A percentile compares a stretch with the other conserved stretches of the same genome.
Evolutionary conservation across 2,888 invertebrate genomes (phyloP).

Genomic region (Teinopalpus imperialis): DNA sequence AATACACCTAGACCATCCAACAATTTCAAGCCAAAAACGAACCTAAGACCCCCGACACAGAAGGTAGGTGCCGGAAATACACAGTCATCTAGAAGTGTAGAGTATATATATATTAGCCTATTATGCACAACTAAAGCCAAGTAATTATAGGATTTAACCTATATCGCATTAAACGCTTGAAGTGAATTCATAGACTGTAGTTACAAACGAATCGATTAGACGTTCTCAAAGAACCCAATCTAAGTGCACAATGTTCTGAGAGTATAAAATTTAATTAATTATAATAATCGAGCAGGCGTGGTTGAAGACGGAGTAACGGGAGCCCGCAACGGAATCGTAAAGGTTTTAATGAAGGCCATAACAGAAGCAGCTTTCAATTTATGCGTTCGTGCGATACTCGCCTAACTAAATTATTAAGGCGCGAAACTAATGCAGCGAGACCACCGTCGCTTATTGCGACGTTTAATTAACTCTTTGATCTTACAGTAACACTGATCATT

Average conservation of each 20-base stretch:
- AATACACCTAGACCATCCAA: too few relatives aligned
- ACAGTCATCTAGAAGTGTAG: too few relatives aligned
- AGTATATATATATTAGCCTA: too few relatives aligned
- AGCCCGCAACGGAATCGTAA: slow-evolving; percentile 49
- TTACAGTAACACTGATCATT: slow-evolving; percentile 15
- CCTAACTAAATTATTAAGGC: slow-evolving; percentile 43
- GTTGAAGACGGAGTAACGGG: slow-evolving; percentile 42
- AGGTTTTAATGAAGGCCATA: slow-evolving; percentile 54
- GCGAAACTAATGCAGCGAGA: slow-evolving; percentile 42
- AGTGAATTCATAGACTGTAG: not conserved
- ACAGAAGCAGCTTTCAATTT: slow-evolving; percentile 54
- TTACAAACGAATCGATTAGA: slow-evolving; percentile 5
- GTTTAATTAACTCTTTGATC: slow-evolving; percentile 25
- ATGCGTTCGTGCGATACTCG: slow-evolving; percentile 37
- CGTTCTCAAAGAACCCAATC: slow-evolving; percentile 4
- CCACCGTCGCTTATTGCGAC: slow-evolving; percentile 18
- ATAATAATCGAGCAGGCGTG: slow-evolving; percentile 47
- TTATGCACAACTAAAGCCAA: too few relatives aligned
- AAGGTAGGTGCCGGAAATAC: too few relatives aligned
- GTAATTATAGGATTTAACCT: not conserved
- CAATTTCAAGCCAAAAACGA: too few relatives aligned
- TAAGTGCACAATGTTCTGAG: slow-evolving; percentile 1
- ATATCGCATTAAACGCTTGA: slow-evolving; percentile 1
- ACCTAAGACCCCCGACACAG: too few relatives aligned
- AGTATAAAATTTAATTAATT: slow-evolving; percentile 19